phyloP scores from a whole-genome alignment of 1,140 invertebrate species.

The Lerema accius region DNA sequence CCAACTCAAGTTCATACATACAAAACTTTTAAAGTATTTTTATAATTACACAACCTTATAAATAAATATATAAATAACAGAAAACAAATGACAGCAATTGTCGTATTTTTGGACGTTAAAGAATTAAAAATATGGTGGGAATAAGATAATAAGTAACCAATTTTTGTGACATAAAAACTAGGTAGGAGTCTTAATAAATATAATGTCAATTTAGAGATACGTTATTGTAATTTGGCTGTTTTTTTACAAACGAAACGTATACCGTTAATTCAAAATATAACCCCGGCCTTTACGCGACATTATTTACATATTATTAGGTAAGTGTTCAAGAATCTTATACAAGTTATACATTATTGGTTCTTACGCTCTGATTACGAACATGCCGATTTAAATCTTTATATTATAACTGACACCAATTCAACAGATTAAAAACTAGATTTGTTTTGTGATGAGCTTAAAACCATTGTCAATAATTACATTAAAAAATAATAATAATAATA shows the following conservation, averaged over 20 bases:
- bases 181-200: too few species aligned
- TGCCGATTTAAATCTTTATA: background rate
- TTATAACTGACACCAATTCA: too few species aligned
- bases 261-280: slow-evolving; percentile 13
- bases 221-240: too few species aligned
- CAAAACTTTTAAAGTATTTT: slow-evolving; percentile 1
- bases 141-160: too few species aligned
- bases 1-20: background rate
- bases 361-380: background rate
- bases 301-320: slow-evolving; percentile 15
- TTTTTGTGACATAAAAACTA: too few species aligned
- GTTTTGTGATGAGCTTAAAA: too few species aligned
- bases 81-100: background rate
- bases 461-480: too few species aligned
- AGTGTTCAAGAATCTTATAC: slow-evolving; percentile 9
- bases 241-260: too few species aligned
- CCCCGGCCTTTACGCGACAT: background rate
- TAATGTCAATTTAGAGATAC: too few species aligned
- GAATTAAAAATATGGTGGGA: background rate
- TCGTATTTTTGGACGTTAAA: background rate
- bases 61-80: background rate
- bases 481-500: too few species aligned
- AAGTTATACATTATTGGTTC: slow-evolving; percentile 10
- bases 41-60: slow-evolving; percentile 2
- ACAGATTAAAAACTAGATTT: too few species aligned